phyloP scores from a whole-genome alignment of 23 tunicate genomes.

The Halocynthia roretzi region DNA sequence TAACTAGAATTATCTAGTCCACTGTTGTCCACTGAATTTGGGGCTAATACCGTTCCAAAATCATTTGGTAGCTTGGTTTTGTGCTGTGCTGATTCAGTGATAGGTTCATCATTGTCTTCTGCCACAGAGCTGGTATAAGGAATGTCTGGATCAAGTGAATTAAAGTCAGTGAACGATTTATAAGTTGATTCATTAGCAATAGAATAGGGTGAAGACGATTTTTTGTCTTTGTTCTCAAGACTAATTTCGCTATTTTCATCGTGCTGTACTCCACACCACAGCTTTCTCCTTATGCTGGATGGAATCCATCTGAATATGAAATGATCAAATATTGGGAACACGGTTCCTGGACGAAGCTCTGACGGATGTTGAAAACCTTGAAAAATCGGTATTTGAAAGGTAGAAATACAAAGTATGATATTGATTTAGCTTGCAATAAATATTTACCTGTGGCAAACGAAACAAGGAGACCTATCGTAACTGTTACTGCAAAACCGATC shows the following conservation, averaged over 20 bases:
- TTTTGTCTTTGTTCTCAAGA: no score
- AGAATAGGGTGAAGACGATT: no score
- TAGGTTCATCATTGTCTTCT: no score
- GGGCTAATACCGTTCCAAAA: no score
- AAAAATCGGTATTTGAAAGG: neutral
- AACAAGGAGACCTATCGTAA: slow-evolving; percentile 7
- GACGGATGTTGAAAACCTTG: slow-evolving; percentile 17
- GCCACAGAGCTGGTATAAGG: no score
- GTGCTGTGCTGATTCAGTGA: no score
- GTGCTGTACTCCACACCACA: slow-evolving; percentile 22
- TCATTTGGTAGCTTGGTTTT: no score
- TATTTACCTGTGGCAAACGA: slow-evolving; percentile 19
- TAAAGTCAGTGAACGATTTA: no score
- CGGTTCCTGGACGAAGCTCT: slow-evolving; percentile 2
- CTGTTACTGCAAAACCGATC: slow-evolving; percentile 11
- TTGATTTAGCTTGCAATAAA: neutral
- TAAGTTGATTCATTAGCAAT: no score
- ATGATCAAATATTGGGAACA: slow-evolving; percentile 13
- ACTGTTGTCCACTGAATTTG: no score
- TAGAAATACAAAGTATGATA: neutral
- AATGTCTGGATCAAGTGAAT: no score
- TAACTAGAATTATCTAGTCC: no score
- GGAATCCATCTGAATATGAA: slow-evolving; percentile 14
- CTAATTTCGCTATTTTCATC: neutral
- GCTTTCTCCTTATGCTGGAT: neutral